These are phyloP conservation scores for Emys orbicularis DNA, from an alignment of 2,797 vertebrate genomes.

Conservation along the genomic window DNA sequence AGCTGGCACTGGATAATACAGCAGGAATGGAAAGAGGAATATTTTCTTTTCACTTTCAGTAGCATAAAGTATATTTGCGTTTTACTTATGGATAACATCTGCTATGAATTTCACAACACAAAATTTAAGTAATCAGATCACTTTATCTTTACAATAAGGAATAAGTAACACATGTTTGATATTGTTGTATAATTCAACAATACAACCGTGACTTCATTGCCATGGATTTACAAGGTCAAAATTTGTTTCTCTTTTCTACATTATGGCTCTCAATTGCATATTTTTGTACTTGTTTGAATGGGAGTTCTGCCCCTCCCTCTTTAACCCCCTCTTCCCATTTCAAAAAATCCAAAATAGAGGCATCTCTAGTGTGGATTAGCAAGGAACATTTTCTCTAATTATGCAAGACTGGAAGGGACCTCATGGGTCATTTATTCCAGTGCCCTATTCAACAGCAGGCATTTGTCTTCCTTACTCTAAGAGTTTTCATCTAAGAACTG, in stretches of 20 bases:
- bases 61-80: fast-evolving
- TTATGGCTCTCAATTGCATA: neutral
- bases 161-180: neutral
- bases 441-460: neutral
- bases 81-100: neutral
- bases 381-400: neutral
- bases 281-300: neutral
- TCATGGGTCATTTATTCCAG: neutral
- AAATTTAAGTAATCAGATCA: neutral
- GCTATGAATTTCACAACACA: neutral
- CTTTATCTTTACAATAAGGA: neutral
- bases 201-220: neutral
- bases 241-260: neutral
- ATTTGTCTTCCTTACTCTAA: neutral
- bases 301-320: neutral
- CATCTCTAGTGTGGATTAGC: neutral
- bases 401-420: neutral
- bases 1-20: neutral
- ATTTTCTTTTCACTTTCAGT: neutral
- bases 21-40: neutral
- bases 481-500: neutral
- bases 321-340: neutral
- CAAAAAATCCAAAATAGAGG: neutral
- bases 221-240: neutral
- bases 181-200: neutral